These are phyloP conservation scores for Entomobrya proxima DNA, from an alignment of 2,888 invertebrate genomes.

Conservation along the genomic window DNA sequence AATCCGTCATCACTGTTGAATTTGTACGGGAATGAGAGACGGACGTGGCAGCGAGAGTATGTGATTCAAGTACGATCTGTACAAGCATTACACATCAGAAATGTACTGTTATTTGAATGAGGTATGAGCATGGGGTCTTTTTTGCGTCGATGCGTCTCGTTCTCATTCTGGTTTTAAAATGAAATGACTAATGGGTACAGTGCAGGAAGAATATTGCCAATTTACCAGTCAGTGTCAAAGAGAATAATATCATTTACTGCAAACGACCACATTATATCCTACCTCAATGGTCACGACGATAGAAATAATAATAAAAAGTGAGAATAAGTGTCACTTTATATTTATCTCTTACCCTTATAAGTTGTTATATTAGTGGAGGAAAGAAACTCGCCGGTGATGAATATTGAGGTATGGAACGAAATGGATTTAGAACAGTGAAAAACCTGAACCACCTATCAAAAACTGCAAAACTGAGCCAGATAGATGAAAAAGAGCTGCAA, in stretches of 20 bases:
- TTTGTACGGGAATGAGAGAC: neutral
- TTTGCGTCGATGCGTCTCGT: neutral
- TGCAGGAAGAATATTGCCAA: neutral
- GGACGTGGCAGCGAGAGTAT: too few relatives aligned
- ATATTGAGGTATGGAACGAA: neutral
- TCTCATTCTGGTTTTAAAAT: too few relatives aligned
- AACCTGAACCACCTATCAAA: too few relatives aligned
- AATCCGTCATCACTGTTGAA: neutral
- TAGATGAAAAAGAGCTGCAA: neutral
- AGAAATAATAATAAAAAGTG: constrained; percentile 1
- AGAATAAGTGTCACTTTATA: neutral
- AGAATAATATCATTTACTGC: neutral
- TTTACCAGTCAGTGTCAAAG: neutral
- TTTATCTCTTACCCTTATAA: neutral
- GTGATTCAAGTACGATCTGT: too few relatives aligned
- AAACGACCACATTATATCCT: neutral
- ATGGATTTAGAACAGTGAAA: too few relatives aligned
- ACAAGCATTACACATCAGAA: too few relatives aligned
- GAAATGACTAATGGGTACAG: constrained; percentile 31
- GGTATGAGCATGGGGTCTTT: too few relatives aligned
- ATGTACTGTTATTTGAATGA: constrained; percentile 1
- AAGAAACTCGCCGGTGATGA: neutral
- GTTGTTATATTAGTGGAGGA: too few relatives aligned
- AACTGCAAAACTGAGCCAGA: too few relatives aligned
- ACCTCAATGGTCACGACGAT: constrained; percentile 18